Evolutionary conservation across 2,797 vertebrate genomes (phyloP), one percentile per base, ranked within the genome.

Genomic region (Chaetodon trifasciatus): DNA sequence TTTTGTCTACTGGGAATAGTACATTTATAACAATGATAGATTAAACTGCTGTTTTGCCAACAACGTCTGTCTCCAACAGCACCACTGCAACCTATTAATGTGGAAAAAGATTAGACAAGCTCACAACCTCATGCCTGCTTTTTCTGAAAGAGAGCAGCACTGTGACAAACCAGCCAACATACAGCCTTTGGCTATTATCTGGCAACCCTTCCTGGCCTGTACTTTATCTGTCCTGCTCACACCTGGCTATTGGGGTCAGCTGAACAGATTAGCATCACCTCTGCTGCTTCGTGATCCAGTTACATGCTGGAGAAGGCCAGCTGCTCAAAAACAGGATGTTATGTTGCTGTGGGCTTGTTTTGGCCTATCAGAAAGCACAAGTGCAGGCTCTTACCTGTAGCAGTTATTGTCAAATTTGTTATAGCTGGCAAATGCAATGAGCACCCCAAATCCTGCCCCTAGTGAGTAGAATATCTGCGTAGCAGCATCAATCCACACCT

Each of bases 331-430:
- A 67, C 69, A 71, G 17, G 56, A 77, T 79, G 71, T 56, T 21
- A 28, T 46, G 60, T 78, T 64, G 55, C 76, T 64, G 21, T 58
- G n/a, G 72, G 70, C 49, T 68, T 70, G 47, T 65, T 79, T 56
- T 60, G 56, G 63, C 35, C 35, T 46, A 57, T 76, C 17, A 60
- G 40, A 55, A 56, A 61, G 67, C 28, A 39, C 5, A 71, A 49
- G 39, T 8, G 10, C 15, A 84, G 79, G 57, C 0, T 66, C 95
- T 92, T 95, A 99, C 98, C 98, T 97, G 95, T 99, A 99, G 87
- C 98, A 99, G 88, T 99, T 99, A 94, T 99, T 99, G 94, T 99
- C 96, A 88, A 99, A 99, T 90, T 99, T 98, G 92, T 99, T 99
- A 91, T 99, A 99, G 94, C 98, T 99, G 88, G 98, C 97, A 94